Base-by-base conservation (phyloP, 2,113 vertebrate genomes). In the Synodontis membranacea region DNA sequence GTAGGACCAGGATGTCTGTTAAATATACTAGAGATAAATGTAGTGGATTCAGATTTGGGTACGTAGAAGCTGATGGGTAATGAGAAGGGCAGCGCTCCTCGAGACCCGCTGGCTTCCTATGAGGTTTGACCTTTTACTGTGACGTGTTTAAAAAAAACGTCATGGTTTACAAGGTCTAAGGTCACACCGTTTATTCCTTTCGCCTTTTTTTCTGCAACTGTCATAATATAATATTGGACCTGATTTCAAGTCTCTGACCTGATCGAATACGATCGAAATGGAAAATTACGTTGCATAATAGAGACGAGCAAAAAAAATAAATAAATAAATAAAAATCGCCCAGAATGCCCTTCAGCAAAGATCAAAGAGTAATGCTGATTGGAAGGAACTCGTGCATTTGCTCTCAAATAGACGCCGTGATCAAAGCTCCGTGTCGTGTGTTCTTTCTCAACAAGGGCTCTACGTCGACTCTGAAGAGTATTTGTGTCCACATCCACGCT, bases 321-420 rank as follows among this genome's bases (percentile, higher is more conserved):
- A n/a, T n/a, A n/a, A n/a, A n/a, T n/a, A n/a, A n/a, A n/a, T n/a
- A n/a, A n/a, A 84, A 42, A 86, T 28, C 28, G 6, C 8, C 15
- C 84, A 88, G 72, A 50, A 83, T 72, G 86, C 84, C 86, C 86
- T 89, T 76, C 54, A 80, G 84, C 86, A 81, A 58, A 89, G 89
- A 89, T 89, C 75, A 89, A 88, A 89, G 88, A 86, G 72, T 74
- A 64, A 89, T 85, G 84, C 84, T 84, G 86, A 89, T 84, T 80
- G 34, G 60, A 86, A 85, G 39, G 79, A 56, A 88, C 75, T 21
- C 1, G 21, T 72, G 52, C 39, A 9, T 86, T 80, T 87, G 80
- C 72, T 64, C 83, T 85, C 60, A 50, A 87, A 89, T 82, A 80
- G 60, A 62, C 52, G 23, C 80, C n/a, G 50, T 88, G 86, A 89